Evolutionary conservation across 2,113 vertebrate genomes (phyloP), one percentile per base, ranked within the genome.

Genomic region (Pollimyrus isidori): DNA sequence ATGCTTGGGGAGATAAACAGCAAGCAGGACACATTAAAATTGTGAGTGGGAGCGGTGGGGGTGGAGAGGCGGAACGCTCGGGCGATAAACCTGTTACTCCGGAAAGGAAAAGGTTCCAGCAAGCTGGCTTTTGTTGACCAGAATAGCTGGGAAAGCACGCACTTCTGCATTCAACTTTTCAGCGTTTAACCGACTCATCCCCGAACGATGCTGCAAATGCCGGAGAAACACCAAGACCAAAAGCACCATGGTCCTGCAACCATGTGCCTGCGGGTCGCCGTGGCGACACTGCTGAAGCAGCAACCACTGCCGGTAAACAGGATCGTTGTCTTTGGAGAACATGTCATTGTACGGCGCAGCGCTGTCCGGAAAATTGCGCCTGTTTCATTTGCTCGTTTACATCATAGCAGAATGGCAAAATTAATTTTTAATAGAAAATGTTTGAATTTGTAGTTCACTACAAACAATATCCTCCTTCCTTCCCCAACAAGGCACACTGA

Each of bases 261-360:
- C 92, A 92, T 90, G 89, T 35, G 93, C 94, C 94, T 95, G 94
- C 94, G 95, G 95, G 95, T 95, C 93, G 94, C 92, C 94, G 93
- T 92, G 95, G 95, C 95, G 95, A 94, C 93, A 94, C 93, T 93
- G 92, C 94, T 94, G 94, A 94, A 92, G 92, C 90, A 92, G 73
- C 88, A 86, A 53, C 91, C 91, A 90, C 89, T 92, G 91, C 88
- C 49, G 90, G 88, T 91, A 91, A 94, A 93, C 91, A 93, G 94
- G 93, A 94, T 91, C 89, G 91, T 92, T 89, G 89, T 39, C 46
- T 90, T 90, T 93, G 91, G 90, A 89, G 92, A 89, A 88, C 65
- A 80, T 82, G 6, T 73, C 26, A 9, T 23, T 15, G 56, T 65
- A 23, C 46, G 30, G 56, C 2, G 4, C 39, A 62, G 39, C 19